A percentile compares a stretch with the other conserved stretches of the same genome.
Evolutionary conservation across 2,113 vertebrate genomes (phyloP).

Genomic region (Eurystomus gularis): DNA sequence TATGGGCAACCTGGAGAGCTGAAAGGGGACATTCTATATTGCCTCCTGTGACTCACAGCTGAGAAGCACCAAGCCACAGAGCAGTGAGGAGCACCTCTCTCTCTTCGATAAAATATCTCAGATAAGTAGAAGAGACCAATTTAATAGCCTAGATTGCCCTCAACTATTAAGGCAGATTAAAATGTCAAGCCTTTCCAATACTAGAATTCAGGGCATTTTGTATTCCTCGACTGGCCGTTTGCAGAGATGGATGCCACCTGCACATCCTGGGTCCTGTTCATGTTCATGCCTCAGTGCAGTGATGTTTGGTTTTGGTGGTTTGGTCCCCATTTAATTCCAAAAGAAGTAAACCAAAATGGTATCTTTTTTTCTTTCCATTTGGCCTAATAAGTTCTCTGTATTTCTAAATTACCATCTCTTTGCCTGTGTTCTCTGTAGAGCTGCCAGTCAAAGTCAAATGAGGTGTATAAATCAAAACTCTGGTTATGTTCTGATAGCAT

Average conservation of each 20-base stretch:
- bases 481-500: constrained; percentile 73
- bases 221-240: not conserved
- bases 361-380: constrained; percentile 14
- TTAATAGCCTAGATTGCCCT: constrained; percentile 52
- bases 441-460: constrained; percentile 74
- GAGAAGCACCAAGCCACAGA: not conserved
- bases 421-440: constrained; percentile 70
- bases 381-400: constrained; percentile 44
- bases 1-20: not conserved
- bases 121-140: constrained; percentile 10
- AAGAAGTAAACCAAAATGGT: constrained; percentile 20
- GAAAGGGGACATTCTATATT: not conserved
- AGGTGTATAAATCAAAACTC: constrained; percentile 74
- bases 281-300: fast-evolving
- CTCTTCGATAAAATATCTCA: not conserved
- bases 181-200: constrained; percentile 11
- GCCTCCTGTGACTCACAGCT: not conserved
- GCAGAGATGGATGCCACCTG: not conserved
- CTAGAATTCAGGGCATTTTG: constrained; percentile 30
- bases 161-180: constrained; percentile 56
- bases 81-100: not conserved
- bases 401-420: constrained; percentile 64
- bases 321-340: not conserved
- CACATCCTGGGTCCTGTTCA: not conserved
- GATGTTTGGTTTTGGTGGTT: not conserved